Base-by-base conservation (phyloP, 2,888 invertebrate species). In the Deilephila porcellus region DNA sequence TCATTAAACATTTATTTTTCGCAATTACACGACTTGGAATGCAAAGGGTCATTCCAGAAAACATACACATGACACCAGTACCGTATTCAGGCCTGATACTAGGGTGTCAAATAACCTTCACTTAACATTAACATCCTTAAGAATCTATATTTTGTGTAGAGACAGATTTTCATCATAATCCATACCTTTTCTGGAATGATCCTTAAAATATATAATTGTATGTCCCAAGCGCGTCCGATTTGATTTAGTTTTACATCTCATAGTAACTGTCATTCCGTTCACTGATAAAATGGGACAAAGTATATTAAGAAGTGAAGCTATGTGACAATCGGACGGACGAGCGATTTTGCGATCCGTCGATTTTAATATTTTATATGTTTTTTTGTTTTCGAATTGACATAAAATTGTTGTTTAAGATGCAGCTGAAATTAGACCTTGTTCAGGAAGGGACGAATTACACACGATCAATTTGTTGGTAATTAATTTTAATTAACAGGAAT, bases 111-210 rank as follows among this genome's bases (percentile, higher is more conserved):
- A 64, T 45, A 45, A 11, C 45, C 64, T 20, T 20, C 11, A 25
- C 25, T 25, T 25, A 1, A 25, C 34, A 64, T 64, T n/a, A 37
- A 37, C 5, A 32, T 32, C 20, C 14, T 20, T 4, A 64, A 20
- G 0, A 20, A n/a, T 1, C 5, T 45, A n/a, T 4, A 8, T n/a
- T 37, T 20, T 64, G 11, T 20, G 20, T 11, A 34, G 4, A 64
- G 64, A 64, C 64, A 45, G 64, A 64, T 37, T 45, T 62, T 64
- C 64, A 64, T 45, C 45, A 64, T 20, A 62, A 37, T 20, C 11
- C 45, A 20, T 37, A 25, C 25, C 52, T 20, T 25, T 67, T 67
- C 67, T 67, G 67, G 67, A 67, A 29, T 67, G 25, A 67, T 67
- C 52, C 25, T 67, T 52, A 1, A 7, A 25, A 64, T 20, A 20